Base-by-base conservation (phyloP, 1,140 invertebrate genomes). In the Cotesia vestalis region DNA sequence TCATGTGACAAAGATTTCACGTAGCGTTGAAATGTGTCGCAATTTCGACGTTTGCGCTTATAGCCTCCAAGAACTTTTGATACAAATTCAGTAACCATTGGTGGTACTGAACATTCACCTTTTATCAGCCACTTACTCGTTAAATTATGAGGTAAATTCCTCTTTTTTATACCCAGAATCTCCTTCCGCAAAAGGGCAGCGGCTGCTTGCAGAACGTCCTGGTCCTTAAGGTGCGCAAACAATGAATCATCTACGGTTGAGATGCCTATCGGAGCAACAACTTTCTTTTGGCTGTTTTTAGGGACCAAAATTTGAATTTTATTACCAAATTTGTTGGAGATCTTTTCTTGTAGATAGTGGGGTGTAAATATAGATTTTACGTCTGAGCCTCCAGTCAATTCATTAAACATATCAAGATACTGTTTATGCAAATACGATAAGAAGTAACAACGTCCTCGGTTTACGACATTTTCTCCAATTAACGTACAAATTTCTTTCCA, bases 181-280 rank as follows among this genome's bases (percentile, higher is more conserved):
- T 73, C 75, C 4, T 60, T n/a, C 46, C 74, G 4, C 57, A 77
- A 77, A 77, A 77, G 69, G 46, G 72, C 14, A 35, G 76, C 75
- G 34, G 77, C 77, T 62, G 60, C 57, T 71, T 73, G 73, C 35
- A 78, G 52, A 5, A 52, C 66, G 60, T 78, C 72, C 64, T 77
- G 69, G 46, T 76, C 74, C 69, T 77, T 77, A 27, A 77, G 71
- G 67, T 77, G 76, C 11, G 66, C 72, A 77, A 77, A 77, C 69
- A 76, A 66, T 52, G 74, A 77, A 0, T 76, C 72, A 66, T 77
- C 72, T 66, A 76, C 72, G 40, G 46, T 66, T 63, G 72, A 66
- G 59, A 77, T 46, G 59, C 75, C 68, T 72, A 53, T 74, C 14
- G 76, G 69, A 34, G 17, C 59, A 36, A 61, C 1, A 35, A 61